Base-by-base conservation (phyloP, 2,113 vertebrate species). In the Symphodus melops region DNA sequence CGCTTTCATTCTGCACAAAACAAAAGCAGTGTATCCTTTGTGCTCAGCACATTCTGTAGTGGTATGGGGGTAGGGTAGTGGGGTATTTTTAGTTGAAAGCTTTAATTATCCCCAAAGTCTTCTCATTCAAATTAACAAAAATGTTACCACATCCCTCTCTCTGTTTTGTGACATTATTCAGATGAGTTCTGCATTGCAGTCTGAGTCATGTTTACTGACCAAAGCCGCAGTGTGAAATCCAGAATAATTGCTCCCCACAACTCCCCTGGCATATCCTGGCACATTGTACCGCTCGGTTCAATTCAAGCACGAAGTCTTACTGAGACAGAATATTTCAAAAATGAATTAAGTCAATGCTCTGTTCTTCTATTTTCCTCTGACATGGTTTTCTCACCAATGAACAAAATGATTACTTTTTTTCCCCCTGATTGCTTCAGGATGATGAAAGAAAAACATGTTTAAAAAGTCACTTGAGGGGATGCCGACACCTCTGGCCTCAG, bases 181-280 rank as follows among this genome's bases (percentile, higher is more conserved):
- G 82, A 90, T 82, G 88, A 91, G 79, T 65, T 89, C 82, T 90
- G 90, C 90, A 88, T 67, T 87, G 88, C 89, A 85, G 85, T 79
- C 67, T 12, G 55, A 86, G 80, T 86, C 72, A 75, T 88, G 87
- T 90, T 92, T 92, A 80, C 88, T 87, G 89, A 91, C 91, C 88
- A 89, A 89, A 91, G 88, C 86, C 56, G 56, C 82, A 88, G 86
- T 85, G 89, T 90, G 90, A 92, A 92, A 92, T 92, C 79, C 72
- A 81, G 76, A 87, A 90, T 91, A 83, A 92, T 91, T 92, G 87
- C 88, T 85, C 85, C 68, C 70, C 79, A 80, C 68, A 70, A 68
- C 74, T 88, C 89, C 88, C 71, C 80, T 71, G 81, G 81, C 85
- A 49, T 72, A 55, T 61, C 74, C 74, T 75, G 81, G 79, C 82